These are phyloP conservation scores for Heliconius sara DNA, from an alignment of 2,888 invertebrate species.

Conservation along the genomic window DNA sequence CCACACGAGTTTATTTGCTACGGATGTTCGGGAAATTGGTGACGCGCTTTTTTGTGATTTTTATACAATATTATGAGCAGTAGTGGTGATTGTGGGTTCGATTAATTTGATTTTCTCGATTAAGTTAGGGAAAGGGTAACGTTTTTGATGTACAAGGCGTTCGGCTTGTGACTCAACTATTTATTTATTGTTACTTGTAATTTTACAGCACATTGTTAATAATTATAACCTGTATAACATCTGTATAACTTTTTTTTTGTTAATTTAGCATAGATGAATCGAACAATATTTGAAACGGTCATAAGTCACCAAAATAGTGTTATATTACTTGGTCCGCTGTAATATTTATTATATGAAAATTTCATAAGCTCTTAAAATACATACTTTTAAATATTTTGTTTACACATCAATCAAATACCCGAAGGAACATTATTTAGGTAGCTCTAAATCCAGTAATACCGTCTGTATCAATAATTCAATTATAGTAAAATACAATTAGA, in stretches of 20 bases:
- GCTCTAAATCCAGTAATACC: neutral
- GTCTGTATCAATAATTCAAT: slow-evolving; percentile 28
- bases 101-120: neutral
- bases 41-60: neutral
- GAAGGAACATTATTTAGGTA: neutral
- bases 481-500: slow-evolving; percentile 31
- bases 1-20: slow-evolving; percentile 24
- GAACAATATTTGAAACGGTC: too few species aligned
- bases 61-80: neutral
- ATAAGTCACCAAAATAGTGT: neutral
- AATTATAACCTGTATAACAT: too few species aligned
- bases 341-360: neutral
- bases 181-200: too few species aligned
- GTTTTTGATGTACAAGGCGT: too few species aligned
- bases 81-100: neutral
- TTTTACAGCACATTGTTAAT: too few species aligned
- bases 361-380: neutral
- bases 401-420: neutral
- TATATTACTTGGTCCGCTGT: neutral
- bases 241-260: neutral
- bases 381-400: neutral
- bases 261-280: neutral
- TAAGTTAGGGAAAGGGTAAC: neutral
- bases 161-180: too few species aligned
- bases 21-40: slow-evolving; percentile 7